Conservation (phyloP, 1,140 invertebrate genomes). For the Helicorthomorpha holstii region DNA sequence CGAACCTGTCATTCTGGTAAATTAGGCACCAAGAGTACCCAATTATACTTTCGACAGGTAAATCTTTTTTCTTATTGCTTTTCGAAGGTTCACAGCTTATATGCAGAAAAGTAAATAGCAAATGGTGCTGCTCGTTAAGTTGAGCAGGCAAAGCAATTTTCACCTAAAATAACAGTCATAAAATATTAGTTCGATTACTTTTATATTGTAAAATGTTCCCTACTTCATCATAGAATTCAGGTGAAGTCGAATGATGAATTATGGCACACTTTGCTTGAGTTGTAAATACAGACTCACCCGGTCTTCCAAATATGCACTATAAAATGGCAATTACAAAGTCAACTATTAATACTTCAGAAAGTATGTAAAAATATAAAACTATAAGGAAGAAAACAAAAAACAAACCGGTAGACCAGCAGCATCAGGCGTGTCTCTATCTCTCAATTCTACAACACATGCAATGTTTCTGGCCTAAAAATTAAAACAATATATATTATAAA, state of each 20-base stretch:
- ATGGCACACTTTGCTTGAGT: constrained; percentile 37
- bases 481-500: not conserved
- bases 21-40: constrained; percentile 83
- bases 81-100: constrained; percentile 44
- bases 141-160: constrained; percentile 66
- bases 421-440: constrained; percentile 55
- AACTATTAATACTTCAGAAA: too few relatives aligned
- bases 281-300: constrained; percentile 42
- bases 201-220: not conserved
- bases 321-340: constrained; percentile 14
- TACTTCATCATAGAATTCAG: constrained; percentile 23
- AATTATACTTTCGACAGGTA: constrained; percentile 66
- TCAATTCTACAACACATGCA: constrained; percentile 65
- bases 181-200: too few relatives aligned
- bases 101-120: constrained; percentile 77
- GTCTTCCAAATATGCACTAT: constrained; percentile 56
- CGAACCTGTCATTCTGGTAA: constrained; percentile 53
- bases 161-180: too few relatives aligned
- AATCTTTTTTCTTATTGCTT: constrained; percentile 50
- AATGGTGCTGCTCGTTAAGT: constrained; percentile 55
- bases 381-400: not conserved
- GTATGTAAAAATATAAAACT: not conserved
- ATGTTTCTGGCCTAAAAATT: constrained; percentile 66
- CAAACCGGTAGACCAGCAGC: constrained; percentile 32
- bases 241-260: constrained; percentile 39